Conservation (phyloP, 2,797 vertebrate species). For the Ctenopoma multispine region DNA sequence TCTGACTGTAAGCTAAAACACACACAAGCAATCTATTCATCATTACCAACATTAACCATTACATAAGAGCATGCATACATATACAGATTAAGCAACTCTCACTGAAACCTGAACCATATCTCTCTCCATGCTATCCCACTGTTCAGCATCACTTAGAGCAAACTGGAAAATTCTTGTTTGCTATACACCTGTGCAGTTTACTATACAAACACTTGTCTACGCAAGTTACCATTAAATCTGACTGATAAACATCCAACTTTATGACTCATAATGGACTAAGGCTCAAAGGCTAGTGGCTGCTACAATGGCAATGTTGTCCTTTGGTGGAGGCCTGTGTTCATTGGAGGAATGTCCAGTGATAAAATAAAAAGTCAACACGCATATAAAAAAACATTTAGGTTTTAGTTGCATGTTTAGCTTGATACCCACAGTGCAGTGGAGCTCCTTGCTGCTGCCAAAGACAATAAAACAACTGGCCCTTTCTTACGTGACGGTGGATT, state of each 20-base stretch:
- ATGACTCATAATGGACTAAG: slow-evolving; percentile 9
- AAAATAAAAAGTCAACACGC: slow-evolving; percentile 10
- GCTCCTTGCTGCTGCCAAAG: background rate
- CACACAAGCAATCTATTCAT: background rate
- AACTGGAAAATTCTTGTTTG: slow-evolving; percentile 18
- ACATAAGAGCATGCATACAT: slow-evolving; percentile 5
- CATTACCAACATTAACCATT: background rate
- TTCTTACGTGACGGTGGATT: too few relatives aligned
- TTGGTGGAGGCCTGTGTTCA: slow-evolving; percentile 50
- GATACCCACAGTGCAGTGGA: too few relatives aligned
- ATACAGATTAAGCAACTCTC: background rate
- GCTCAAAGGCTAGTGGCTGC: slow-evolving; percentile 13
- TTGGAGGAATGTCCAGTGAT: slow-evolving; percentile 22
- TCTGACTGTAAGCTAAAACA: background rate
- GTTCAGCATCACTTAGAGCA: background rate
- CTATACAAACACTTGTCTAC: slow-evolving; percentile 19
- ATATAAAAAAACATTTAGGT: background rate
- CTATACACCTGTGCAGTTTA: background rate
- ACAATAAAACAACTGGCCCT: background rate
- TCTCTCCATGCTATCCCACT: slow-evolving; percentile 7
- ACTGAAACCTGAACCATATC: background rate
- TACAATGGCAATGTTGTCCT: slow-evolving; percentile 49
- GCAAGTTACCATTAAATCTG: background rate
- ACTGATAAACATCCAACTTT: slow-evolving; percentile 20
- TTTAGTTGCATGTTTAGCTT: too few relatives aligned